Percentiles rank a stretch among this genome's conserved stretches.
Evolutionary conservation across 2,113 vertebrate species (phyloP).

Genomic region (Blennius ocellaris): DNA sequence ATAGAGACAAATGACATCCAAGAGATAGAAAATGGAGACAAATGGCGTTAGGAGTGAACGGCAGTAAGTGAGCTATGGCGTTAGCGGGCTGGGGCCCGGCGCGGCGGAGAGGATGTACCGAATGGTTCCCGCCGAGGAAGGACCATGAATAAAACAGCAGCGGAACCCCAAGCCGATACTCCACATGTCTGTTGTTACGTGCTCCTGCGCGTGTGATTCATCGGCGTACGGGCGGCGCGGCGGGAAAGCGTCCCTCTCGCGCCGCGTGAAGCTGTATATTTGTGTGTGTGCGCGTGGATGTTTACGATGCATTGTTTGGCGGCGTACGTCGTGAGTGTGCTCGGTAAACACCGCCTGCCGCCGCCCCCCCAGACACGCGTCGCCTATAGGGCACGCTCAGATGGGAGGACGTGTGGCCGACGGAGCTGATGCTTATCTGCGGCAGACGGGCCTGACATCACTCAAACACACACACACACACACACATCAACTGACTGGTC

Average conservation of each 20-base stretch:
- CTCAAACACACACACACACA: conserved; percentile 11
- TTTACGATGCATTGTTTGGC: conserved; percentile 53
- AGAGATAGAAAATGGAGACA: conserved; percentile 49
- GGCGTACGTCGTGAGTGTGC: conserved; percentile 20
- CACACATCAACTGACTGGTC: conserved; percentile 34
- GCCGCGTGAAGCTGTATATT: conserved; percentile 23
- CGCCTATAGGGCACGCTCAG: conserved; percentile 39
- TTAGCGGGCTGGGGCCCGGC: conserved; percentile 12
- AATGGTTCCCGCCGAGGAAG: conserved; percentile 38
- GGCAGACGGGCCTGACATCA: conserved; percentile 56
- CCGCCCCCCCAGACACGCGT: no score
- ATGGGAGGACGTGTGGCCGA: conserved; percentile 56
- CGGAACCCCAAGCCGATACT: conserved; percentile 10
- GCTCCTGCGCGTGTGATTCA: conserved; percentile 35
- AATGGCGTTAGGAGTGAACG: conserved; percentile 38
- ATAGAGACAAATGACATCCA: conserved; percentile 42
- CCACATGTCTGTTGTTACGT: conserved; percentile 22
- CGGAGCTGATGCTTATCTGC: conserved; percentile 66
- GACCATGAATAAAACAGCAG: conserved; percentile 63
- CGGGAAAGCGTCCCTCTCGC: not conserved
- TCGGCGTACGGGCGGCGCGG: conserved; percentile 1
- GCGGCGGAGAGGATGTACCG: not conserved
- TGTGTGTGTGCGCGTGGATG: conserved; percentile 24
- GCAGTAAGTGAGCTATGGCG: conserved; percentile 17
- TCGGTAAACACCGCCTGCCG: conserved; percentile 40